Evolutionary conservation across 1,140 invertebrate genomes (phyloP).

Genomic region (Onthophagus taurus): DNA sequence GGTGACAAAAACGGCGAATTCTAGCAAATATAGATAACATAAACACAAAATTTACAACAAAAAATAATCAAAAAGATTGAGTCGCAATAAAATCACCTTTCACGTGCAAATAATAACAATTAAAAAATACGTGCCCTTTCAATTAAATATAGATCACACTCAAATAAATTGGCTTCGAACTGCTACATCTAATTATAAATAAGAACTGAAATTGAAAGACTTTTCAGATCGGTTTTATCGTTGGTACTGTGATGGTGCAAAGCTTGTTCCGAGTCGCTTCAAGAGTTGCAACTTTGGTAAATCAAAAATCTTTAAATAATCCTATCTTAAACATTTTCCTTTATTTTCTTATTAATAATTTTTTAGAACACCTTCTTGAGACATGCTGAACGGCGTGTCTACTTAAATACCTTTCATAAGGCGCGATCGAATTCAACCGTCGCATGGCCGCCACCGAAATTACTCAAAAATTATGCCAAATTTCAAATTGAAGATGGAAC

Average conservation of each 20-base stretch:
- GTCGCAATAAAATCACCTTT: too few species aligned
- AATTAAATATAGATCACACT: slow-evolving; percentile 4
- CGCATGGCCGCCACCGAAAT: slow-evolving; percentile 6
- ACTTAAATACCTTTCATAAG: slow-evolving; percentile 6
- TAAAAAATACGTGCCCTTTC: slow-evolving; percentile 9
- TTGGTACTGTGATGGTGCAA: slow-evolving; percentile 4
- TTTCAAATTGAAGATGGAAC: slow-evolving; percentile 3
- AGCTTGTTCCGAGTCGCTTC: slow-evolving; percentile 1
- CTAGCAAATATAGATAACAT: too few species aligned
- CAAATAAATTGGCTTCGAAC: slow-evolving; percentile 8
- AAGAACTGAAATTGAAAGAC: too few species aligned
- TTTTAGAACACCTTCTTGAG: slow-evolving; percentile 1
- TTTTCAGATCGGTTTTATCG: too few species aligned
- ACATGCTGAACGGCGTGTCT: background rate
- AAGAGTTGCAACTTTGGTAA: background rate
- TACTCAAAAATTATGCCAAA: background rate
- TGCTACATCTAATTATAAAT: too few species aligned
- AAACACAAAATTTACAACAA: too few species aligned
- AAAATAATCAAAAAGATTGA: too few species aligned
- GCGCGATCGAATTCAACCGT: slow-evolving; percentile 7
- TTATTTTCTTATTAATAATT: background rate
- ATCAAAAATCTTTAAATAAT: too few species aligned
- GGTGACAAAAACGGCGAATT: too few species aligned
- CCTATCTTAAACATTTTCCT: too few species aligned
- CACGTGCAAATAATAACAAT: too few species aligned